Percentiles rank a stretch among this genome's conserved stretches.
These are phyloP conservation scores for Patiria pectinifera DNA, from an alignment of 53 echinoderm and acorn worm species.

Conservation along the genomic window DNA sequence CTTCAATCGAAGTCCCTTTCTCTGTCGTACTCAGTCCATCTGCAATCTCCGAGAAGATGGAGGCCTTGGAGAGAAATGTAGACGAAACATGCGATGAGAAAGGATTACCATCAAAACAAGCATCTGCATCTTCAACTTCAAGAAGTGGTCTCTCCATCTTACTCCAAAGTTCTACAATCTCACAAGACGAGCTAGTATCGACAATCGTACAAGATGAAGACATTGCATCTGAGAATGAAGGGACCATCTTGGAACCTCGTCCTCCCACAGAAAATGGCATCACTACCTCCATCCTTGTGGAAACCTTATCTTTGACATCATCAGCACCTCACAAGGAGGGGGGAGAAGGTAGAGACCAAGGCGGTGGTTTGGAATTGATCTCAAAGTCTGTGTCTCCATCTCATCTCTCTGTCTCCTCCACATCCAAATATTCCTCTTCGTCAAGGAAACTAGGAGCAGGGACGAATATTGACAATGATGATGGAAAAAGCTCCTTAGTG, in stretches of 20 bases:
- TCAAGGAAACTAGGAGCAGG: neutral
- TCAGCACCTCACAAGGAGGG: neutral
- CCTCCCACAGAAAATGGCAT: neutral
- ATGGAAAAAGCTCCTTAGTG: neutral
- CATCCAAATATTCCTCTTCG: neutral
- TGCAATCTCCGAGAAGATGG: neutral
- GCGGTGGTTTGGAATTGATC: neutral
- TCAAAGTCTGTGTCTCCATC: neutral
- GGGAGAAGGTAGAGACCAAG: neutral
- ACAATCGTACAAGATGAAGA: neutral
- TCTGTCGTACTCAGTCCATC: neutral
- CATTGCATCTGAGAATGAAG: neutral
- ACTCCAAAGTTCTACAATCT: neutral
- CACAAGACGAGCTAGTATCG: neutral
- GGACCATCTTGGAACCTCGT: neutral
- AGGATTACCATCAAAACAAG: neutral
- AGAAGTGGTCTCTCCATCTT: neutral
- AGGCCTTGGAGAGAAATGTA: neutral
- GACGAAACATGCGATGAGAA: neutral
- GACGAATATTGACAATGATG: neutral
- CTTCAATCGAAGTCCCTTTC: neutral
- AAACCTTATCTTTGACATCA: neutral
- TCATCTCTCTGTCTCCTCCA: neutral
- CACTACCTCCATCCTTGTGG: neutral
- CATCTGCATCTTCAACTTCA: neutral